Conservation (phyloP, 1,140 invertebrate species). For the Megalonaias nervosa region DNA sequence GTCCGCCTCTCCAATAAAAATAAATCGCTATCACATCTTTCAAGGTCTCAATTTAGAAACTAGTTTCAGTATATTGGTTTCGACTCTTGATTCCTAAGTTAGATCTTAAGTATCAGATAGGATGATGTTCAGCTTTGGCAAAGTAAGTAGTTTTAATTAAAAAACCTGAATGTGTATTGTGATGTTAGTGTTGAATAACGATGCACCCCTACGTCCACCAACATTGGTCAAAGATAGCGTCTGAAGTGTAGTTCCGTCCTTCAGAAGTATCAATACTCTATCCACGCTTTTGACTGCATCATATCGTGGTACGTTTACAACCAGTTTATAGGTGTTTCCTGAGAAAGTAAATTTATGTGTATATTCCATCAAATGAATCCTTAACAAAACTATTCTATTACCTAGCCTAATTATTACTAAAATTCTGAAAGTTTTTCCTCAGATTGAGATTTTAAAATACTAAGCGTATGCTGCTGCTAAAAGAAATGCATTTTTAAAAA, state of each 20-base stretch:
- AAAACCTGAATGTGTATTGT: conserved; percentile 22
- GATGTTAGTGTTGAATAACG: conserved; percentile 24
- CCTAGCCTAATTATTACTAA: too few species aligned
- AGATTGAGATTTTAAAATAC: not conserved
- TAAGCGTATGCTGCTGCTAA: not conserved
- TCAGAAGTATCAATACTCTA: conserved; percentile 6
- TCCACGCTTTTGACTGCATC: conserved; percentile 8
- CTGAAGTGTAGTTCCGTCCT: not conserved
- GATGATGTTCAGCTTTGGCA: too few species aligned
- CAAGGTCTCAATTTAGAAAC: too few species aligned
- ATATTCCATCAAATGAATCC: not conserved
- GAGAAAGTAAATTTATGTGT: not conserved
- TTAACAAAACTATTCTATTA: not conserved
- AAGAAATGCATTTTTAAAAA: not conserved
- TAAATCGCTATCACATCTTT: too few species aligned
- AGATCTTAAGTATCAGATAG: too few species aligned
- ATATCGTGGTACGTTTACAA: conserved; percentile 23
- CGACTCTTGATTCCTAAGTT: too few species aligned
- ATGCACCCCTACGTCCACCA: conserved; percentile 26
- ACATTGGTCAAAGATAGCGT: conserved; percentile 18
- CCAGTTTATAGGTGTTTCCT: conserved; percentile 16
- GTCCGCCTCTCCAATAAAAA: too few species aligned
- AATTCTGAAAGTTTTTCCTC: not conserved
- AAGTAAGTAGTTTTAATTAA: not conserved
- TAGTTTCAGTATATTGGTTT: too few species aligned